phyloP scores from a whole-genome alignment of 2,888 invertebrate genomes.

The Epirrita christyi region DNA sequence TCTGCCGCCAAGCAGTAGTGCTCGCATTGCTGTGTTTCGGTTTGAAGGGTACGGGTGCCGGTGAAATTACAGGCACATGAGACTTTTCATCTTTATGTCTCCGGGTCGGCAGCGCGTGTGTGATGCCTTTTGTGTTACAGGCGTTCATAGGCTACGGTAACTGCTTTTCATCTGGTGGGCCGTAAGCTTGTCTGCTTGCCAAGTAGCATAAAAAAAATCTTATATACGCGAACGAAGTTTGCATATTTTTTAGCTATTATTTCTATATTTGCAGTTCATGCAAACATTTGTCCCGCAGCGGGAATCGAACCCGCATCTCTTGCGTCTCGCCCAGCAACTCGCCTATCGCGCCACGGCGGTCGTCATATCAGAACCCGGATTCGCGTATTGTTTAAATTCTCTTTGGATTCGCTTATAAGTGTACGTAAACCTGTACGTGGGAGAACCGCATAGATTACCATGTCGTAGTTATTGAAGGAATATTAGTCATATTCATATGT shows the following conservation, averaged over 20 bases:
- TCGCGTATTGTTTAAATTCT: no score
- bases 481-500: neutral
- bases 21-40: neutral
- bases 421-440: conserved; percentile 1
- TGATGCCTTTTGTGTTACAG: neutral
- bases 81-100: neutral
- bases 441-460: neutral
- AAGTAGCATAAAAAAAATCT: no score
- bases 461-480: neutral
- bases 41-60: neutral
- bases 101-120: neutral
- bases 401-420: neutral
- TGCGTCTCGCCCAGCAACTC: no score
- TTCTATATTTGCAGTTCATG: no score
- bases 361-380: neutral
- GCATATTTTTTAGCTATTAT: no score
- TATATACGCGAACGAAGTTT: no score
- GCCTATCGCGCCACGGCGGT: no score
- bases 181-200: neutral
- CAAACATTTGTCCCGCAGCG: no score
- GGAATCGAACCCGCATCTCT: no score
- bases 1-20: no score
- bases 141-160: neutral
- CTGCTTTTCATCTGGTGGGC: neutral
- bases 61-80: neutral